Base-by-base conservation (phyloP, 2,113 vertebrate genomes). In the Rattus norvegicus region DNA sequence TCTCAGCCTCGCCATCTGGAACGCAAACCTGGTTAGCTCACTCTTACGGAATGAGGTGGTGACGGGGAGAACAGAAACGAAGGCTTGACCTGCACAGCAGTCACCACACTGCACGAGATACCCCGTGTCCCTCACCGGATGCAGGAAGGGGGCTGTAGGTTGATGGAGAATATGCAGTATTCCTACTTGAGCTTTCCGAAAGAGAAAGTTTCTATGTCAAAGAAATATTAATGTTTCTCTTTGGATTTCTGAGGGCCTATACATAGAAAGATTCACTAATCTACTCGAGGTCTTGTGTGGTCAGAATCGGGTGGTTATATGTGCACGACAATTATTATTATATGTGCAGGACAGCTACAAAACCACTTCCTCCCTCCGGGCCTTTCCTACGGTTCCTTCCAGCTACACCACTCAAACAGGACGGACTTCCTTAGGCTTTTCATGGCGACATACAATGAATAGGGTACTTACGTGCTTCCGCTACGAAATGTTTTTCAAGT, bases 401-500 rank as follows among this genome's bases (percentile, higher is more conserved):
- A 94, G 88, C n/a, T n/a, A 0, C 49, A 22, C 89, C 16, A 86
- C 65, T 73, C 83, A 88, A 91, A 92, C 30, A 39, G 22, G 87
- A 20, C 12, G 73, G 33, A 76, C 4, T 59, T 73, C 85, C 63
- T 94, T 69, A 89, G 65, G 33, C 8, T 80, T 95, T 89, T 36
- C 11, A 36, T 61, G 20, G 8, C 77, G 54, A 91, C 5, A 86
- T 52, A 43, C 1, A 61, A 2, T 52, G 30, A 83, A 39, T 17
- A 12, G 52, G 22, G 26, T n/a, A 56, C 33, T 76, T 72, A 88
- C 26, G 90, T 67, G 52, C 22, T 70, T 54, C 11, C 39, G 28
- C 76, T 77, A 24, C 54, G 39, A 91, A 72, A 43, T 93, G n/a
- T 86, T 61, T 88, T 91, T 88, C 43, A 93, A 95, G 67, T 65